Base-by-base conservation (phyloP, 1,140 invertebrate species). In the Temnothorax longispinosus region DNA sequence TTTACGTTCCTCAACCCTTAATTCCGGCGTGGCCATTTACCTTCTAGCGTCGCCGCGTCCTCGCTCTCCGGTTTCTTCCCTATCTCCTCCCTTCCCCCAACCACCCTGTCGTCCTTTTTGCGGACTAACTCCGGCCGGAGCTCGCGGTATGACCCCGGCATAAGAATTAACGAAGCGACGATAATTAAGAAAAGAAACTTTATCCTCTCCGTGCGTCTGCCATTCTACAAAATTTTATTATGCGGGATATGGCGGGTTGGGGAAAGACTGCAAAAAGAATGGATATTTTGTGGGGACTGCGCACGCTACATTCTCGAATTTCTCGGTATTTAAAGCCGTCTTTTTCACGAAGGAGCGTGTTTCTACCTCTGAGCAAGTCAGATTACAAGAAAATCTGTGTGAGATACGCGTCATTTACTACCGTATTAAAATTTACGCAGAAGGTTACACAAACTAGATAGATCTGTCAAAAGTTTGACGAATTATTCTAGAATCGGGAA, bases 181-280 rank as follows among this genome's bases (percentile, higher is more conserved):
- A 92, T 92, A 92, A 93, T 92, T 88, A 92, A 93, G 90, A 92
- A 87, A 89, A 87, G 87, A 90, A 92, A 91, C 72, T 89, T 91
- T 90, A 91, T 91, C 69, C 84, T 67, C 69, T 32, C 60, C 76
- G 38, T 64, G 76, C 50, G 87, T 56, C 69, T 65, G 47, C 56
- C 38, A 67, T 60, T 80, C 88, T 84, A 35, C 85, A 64, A 85
- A 87, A 90, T 88, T 91, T 91, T 91, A 90, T 91, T 86, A 90
- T 72, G 27, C 69, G 27, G 76, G 35, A 21, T 62, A 32, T 44
- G 52, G 21, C 11, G 41, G 38, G 47, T 75, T 38, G 44, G 18
- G 35, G 50, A 11, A 35, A 4, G n/a, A 21, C 27, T n/a, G 54
- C 41, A 58, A 67, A 81, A 88, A 87, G 74, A 60, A 56, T 65